Conservation (phyloP, 2,888 invertebrate species). For the Sesia apiformis region DNA sequence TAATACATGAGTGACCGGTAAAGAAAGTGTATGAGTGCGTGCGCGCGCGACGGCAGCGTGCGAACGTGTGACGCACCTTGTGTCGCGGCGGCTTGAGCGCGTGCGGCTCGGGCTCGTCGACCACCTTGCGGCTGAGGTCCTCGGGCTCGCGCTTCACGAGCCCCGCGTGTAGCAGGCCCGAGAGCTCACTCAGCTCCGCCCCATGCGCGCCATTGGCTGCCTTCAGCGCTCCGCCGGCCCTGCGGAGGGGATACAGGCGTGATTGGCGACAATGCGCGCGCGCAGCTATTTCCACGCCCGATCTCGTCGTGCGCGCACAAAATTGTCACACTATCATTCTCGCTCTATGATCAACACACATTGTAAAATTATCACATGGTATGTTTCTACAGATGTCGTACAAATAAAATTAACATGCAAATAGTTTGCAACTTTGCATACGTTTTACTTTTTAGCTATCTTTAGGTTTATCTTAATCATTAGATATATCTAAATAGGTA, state of each 20-base stretch:
- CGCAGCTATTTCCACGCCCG: constrained; percentile 38
- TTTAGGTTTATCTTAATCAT: background rate
- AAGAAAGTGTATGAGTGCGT: constrained; percentile 66
- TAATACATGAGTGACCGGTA: constrained; percentile 73
- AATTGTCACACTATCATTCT: constrained; percentile 41
- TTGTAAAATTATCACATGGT: constrained; percentile 31
- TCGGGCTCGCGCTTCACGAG: constrained; percentile 88
- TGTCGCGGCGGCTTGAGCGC: constrained; percentile 77
- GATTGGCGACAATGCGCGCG: constrained; percentile 58
- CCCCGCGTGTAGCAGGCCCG: constrained; percentile 77
- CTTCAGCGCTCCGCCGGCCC: constrained; percentile 76
- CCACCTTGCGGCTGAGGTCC: constrained; percentile 83
- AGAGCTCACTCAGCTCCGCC: constrained; percentile 79
- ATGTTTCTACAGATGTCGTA: constrained; percentile 1
- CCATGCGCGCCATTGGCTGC: constrained; percentile 80
- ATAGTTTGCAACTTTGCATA: constrained; percentile 3
- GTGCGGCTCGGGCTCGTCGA: constrained; percentile 75
- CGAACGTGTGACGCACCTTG: constrained; percentile 77
- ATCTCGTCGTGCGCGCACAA: constrained; percentile 43
- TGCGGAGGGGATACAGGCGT: constrained; percentile 76
- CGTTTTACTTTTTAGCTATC: background rate
- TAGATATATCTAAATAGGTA: background rate
- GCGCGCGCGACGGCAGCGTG: constrained; percentile 71
- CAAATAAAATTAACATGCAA: constrained; percentile 35
- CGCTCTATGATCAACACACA: constrained; percentile 27